Percentiles rank a stretch among this genome's conserved stretches.
These are phyloP conservation scores for Prunella fulvescens DNA, from an alignment of 2,113 vertebrate genomes.

Conservation along the genomic window DNA sequence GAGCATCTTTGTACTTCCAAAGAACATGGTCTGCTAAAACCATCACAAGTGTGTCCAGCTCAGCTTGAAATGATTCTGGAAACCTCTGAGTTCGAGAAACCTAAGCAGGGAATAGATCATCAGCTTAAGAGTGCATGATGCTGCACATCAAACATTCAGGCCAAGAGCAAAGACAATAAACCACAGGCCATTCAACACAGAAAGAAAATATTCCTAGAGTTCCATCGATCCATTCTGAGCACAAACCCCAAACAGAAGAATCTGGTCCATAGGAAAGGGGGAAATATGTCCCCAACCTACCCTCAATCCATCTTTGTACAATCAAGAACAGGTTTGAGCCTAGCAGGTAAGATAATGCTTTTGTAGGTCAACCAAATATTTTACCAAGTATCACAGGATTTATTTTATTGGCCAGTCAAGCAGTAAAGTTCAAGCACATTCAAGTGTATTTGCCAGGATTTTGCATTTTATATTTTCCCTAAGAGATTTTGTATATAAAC, in stretches of 20 bases:
- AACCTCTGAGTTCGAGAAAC: conserved; percentile 86
- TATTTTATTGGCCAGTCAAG: background rate
- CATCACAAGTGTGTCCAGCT: conserved; percentile 88
- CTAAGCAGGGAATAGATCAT: conserved; percentile 65
- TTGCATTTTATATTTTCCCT: background rate
- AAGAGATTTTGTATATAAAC: background rate
- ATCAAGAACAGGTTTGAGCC: background rate
- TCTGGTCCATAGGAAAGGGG: background rate
- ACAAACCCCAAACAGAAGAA: background rate
- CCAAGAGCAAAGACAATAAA: background rate
- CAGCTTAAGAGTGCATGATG: background rate
- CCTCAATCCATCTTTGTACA: background rate
- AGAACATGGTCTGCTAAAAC: conserved; percentile 87
- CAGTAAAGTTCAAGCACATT: background rate
- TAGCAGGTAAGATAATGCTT: background rate
- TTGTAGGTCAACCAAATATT: background rate
- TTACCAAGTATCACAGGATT: background rate
- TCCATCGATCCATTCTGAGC: background rate
- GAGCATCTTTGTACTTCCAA: conserved; percentile 88
- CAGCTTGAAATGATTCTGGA: conserved; percentile 86
- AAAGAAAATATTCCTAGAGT: background rate
- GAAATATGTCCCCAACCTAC: background rate
- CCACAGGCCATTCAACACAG: background rate
- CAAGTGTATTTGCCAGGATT: background rate
- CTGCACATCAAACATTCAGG: background rate